Base-by-base conservation (phyloP, 2,888 invertebrate species). In the Neocrepidodera transversa region DNA sequence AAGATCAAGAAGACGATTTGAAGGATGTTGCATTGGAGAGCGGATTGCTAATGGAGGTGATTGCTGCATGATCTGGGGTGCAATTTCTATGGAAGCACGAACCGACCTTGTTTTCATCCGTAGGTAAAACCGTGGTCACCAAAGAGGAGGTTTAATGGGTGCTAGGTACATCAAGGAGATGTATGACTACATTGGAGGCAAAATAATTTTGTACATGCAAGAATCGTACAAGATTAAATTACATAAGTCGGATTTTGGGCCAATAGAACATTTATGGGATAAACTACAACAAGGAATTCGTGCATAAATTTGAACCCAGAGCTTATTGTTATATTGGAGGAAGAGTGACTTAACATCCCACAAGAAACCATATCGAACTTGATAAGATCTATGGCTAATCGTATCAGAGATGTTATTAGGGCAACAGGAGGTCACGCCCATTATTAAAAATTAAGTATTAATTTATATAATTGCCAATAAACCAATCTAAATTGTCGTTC, bases 161-260 rank as follows among this genome's bases (percentile, higher is more conserved):
- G 35, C 35, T 56, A 56, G 61, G 26, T 59, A 62, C 20, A 56
- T 59, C 50, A 43, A 62, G 47, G 11, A 60, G 36, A 47, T 62
- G 51, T 51, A 45, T 16, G 35, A 60, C 43, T 45, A 54, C 38
- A 59, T 58, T 48, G 54, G 58, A 50, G 38, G 49, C 52, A 32
- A 54, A 51, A 43, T 50, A 43, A 56, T 42, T 42, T 52, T 52
- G 49, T 54, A 49, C 55, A 49, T 30, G 43, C 54, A 48, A 62
- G 55, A 55, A 55, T 55, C 61, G 58, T 64, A 51, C 55, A 53
- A 63, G 62, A 56, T 43, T 48, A 58, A 45, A 58, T 54, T 51
- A 48, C 23, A 23, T 3, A 23, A 23, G 23, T 23, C 6, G 23
- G 23, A 5, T 23, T 23, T 6, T 3, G 23, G 23, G 3, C 23